phyloP scores from a whole-genome alignment of 2,888 invertebrate genomes.

The Gryllus longicercus region DNA sequence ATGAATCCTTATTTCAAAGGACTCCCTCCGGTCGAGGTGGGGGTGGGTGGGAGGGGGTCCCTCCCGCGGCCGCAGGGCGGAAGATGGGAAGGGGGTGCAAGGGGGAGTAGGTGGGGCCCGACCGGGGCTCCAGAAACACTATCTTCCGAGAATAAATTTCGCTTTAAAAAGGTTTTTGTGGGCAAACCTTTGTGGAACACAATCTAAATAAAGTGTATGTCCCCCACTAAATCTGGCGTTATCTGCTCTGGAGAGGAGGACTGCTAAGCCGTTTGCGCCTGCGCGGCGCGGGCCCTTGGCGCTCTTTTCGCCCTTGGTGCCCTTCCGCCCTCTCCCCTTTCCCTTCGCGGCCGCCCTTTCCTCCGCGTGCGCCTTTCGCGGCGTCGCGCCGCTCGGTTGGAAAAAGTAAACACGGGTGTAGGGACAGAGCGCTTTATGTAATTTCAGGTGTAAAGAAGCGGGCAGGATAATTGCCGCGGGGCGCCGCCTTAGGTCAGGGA shows the following conservation, averaged over 20 bases:
- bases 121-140: not conserved
- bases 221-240: conserved; percentile 11
- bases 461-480: too few species aligned
- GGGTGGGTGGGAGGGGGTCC: too few species aligned
- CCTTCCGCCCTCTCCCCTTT: not conserved
- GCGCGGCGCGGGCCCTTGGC: not conserved
- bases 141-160: conserved; percentile 8
- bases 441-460: too few species aligned
- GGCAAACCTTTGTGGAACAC: conserved; percentile 17
- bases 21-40: too few species aligned
- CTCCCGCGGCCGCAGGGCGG: too few species aligned
- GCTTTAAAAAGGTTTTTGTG: conserved; percentile 7
- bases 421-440: too few species aligned
- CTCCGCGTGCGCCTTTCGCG: not conserved
- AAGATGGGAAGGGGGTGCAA: not conserved
- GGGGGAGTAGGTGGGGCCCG: not conserved
- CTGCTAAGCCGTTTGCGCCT: conserved; percentile 5
- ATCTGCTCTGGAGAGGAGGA: not conserved
- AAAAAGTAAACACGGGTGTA: not conserved
- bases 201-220: conserved; percentile 17
- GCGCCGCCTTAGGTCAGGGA: too few species aligned
- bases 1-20: not conserved
- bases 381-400: not conserved
- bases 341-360: not conserved
- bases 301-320: not conserved